Conservation (phyloP, 2,888 invertebrate species). For the Caenorhabditis wallacei region DNA sequence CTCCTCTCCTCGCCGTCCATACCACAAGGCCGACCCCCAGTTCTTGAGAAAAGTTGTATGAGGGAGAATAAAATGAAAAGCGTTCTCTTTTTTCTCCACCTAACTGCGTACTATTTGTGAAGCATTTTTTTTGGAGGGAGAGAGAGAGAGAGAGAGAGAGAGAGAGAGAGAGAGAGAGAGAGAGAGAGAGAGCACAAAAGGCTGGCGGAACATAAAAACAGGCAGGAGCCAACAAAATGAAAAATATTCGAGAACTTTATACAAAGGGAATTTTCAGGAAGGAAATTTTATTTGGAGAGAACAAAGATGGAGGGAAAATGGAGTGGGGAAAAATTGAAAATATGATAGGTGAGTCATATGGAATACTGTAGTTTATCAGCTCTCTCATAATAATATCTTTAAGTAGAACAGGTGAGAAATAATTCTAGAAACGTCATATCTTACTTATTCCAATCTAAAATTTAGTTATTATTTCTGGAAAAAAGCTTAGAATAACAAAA, state of each 20-base stretch:
- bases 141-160: background rate
- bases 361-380: background rate
- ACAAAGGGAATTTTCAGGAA: background rate
- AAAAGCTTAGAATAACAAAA: no score
- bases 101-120: conserved; percentile 56
- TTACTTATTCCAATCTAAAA: background rate
- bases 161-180: background rate
- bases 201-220: conserved; percentile 31
- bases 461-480: no score
- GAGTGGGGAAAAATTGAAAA: background rate
- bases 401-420: no score
- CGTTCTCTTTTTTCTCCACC: conserved; percentile 45
- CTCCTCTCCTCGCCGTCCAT: background rate
- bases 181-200: conserved; percentile 13
- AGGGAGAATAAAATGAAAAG: conserved; percentile 17
- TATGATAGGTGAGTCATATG: background rate
- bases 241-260: conserved; percentile 17
- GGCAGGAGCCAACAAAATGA: conserved; percentile 13
- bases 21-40: conserved; percentile 43
- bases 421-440: background rate
- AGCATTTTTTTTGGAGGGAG: conserved; percentile 43
- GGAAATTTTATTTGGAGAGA: background rate
- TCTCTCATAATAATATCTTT: no score
- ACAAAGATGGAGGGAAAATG: background rate
- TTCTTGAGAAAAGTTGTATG: conserved; percentile 2